A percentile compares a stretch with the other conserved stretches of the same genome.
Evolutionary conservation across 2,113 vertebrate genomes (phyloP).

Genomic region (Pycnonotus jocosus): DNA sequence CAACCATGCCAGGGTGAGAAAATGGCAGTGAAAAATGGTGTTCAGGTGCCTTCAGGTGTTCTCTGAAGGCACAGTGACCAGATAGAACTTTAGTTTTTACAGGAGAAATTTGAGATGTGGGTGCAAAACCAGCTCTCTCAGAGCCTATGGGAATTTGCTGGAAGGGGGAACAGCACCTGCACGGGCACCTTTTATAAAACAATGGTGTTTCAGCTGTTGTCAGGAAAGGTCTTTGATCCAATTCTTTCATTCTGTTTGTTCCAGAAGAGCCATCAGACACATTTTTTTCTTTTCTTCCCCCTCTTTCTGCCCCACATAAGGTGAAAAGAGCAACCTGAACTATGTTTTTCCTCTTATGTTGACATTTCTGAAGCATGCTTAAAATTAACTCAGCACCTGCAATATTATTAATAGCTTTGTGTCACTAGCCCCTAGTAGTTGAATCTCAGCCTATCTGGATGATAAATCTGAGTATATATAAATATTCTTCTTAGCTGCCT

Average conservation of each 20-base stretch:
- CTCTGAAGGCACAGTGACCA: not conserved
- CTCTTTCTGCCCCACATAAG: not conserved
- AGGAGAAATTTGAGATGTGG: not conserved
- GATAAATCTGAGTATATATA: not conserved
- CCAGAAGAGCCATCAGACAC: not conserved
- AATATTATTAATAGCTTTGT: not conserved
- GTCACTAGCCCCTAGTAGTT: not conserved
- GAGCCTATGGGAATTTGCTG: not conserved
- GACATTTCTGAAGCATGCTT: not conserved
- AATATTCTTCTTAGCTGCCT: not conserved
- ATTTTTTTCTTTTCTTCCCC: accelerated
- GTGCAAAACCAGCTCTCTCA: not conserved
- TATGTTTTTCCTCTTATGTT: not conserved
- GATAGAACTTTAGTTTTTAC: not conserved
- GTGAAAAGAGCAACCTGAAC: not conserved
- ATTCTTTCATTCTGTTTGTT: not conserved
- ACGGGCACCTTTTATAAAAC: not conserved
- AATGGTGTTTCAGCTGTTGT: not conserved
- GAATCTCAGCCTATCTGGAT: not conserved
- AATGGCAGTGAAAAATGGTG: not conserved
- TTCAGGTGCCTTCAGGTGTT: not conserved
- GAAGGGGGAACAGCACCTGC: not conserved
- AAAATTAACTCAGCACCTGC: constrained; percentile 20
- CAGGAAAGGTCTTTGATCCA: not conserved
- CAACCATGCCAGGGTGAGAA: not conserved